Evolutionary conservation across 1,140 invertebrate genomes (phyloP), one percentile per base, ranked within the genome.

Genomic region (Cydia pomonella): DNA sequence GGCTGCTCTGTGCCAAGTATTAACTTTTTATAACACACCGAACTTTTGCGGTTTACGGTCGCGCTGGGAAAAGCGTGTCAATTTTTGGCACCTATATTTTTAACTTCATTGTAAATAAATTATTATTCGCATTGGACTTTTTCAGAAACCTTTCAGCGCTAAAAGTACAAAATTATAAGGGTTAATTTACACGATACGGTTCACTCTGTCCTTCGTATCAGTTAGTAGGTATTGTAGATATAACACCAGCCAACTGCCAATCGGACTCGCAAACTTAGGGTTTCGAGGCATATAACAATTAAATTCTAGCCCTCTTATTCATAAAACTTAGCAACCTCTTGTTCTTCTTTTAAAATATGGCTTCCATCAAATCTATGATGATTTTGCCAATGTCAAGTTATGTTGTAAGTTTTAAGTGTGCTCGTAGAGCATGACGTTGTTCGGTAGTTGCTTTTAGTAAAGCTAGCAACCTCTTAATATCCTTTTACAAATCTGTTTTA

Each of bases 11-110:
- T 80, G 82, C 85, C 82, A 86, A 85, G 84, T 87, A 89, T 89
- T 87, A 86, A 88, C 88, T 90, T 92, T 92, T 91, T 92, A 91
- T 89, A 87, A 87, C 82, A 80, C 80, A 80, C 76, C 83, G 76
- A 90, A 91, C 83, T 89, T 87, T 91, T 79, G 82, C 84, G 84
- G 87, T 87, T 89, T 84, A 86, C 82, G 75, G 77, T 78, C 80
- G 80, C 80, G 66, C 78, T 79, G 79, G 72, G 78, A 79, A 75
- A 73, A 78, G 79, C 79, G 77, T 78, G 82, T 83, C 82, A 82
- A 84, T 87, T 82, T 88, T 82, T 81, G 81, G 77, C 82, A 80
- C 75, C 76, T 80, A 73, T 74, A 80, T 79, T 80, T 77, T 80
- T 79, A 80, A 80, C 77, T 82, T 75, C 76, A 80, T 75, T 77